These are phyloP conservation scores for Poeciliopsis turrubarensis DNA, from an alignment of 2,113 vertebrate genomes.

Conservation along the genomic window DNA sequence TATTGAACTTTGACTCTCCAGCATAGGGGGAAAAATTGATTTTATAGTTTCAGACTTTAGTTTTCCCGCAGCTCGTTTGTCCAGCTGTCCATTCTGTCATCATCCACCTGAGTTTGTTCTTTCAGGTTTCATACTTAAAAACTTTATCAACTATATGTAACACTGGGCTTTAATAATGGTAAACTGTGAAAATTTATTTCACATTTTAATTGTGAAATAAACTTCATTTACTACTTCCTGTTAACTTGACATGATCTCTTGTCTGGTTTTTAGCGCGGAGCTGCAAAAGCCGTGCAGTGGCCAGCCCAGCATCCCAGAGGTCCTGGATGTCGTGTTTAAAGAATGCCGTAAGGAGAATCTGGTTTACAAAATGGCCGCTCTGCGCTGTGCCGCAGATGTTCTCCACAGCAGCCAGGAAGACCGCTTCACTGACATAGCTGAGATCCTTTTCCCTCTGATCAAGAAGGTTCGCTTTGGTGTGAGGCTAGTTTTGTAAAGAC, in stretches of 20 bases:
- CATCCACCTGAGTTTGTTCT: no score
- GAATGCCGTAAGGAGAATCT: constrained; percentile 92
- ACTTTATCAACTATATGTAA: no score
- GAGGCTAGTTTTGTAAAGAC: background rate
- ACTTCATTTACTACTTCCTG: background rate
- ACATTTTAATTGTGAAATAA: background rate
- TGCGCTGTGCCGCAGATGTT: constrained; percentile 85
- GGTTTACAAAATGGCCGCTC: constrained; percentile 89
- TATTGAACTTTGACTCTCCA: background rate
- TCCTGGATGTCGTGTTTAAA: constrained; percentile 88
- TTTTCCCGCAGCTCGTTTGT: no score
- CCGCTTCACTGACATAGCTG: constrained; percentile 86
- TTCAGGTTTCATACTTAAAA: no score
- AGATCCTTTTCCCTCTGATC: constrained; percentile 91
- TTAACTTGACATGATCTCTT: background rate
- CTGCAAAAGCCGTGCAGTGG: constrained; percentile 83
- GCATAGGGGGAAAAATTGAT: no score
- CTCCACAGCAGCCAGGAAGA: constrained; percentile 89
- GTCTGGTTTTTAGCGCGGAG: constrained; percentile 71
- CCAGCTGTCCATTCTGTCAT: no score
- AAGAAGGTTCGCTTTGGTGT: constrained; percentile 84
- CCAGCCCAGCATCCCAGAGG: constrained; percentile 85
- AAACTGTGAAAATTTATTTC: no score
- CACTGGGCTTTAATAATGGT: background rate
- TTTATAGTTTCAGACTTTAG: no score